Evolutionary conservation across 2,888 invertebrate genomes (phyloP).

Genomic region (Escarpia spicata): DNA sequence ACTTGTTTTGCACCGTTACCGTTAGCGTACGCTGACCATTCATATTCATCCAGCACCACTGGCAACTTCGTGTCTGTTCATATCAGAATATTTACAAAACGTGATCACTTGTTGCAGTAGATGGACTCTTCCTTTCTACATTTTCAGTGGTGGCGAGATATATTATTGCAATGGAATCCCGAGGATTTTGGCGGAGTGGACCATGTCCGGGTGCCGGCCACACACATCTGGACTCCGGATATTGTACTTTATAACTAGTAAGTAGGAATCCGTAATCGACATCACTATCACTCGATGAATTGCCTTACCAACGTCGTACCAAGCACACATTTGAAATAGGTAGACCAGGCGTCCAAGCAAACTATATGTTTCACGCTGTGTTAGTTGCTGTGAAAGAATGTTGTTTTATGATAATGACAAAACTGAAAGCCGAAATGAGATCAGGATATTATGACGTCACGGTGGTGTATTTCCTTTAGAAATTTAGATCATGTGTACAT

Average conservation of each 20-base stretch:
- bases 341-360: too few species aligned
- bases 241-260: constrained; percentile 53
- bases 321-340: too few species aligned
- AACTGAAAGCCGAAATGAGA: too few species aligned
- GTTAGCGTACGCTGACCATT: not conserved
- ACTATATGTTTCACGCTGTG: too few species aligned
- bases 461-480: too few species aligned
- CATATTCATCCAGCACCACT: not conserved
- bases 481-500: too few species aligned
- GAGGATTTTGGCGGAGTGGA: constrained; percentile 46
- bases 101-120: not conserved
- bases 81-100: not conserved
- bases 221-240: constrained; percentile 51
- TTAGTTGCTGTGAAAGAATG: too few species aligned
- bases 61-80: not conserved
- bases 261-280: constrained; percentile 20
- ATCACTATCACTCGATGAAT: not conserved
- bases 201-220: constrained; percentile 46
- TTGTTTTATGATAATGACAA: too few species aligned
- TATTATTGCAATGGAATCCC: constrained; percentile 46
- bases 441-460: too few species aligned
- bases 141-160: constrained; percentile 47
- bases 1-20: not conserved
- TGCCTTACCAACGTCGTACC: too few species aligned
- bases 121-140: not conserved